Evolutionary conservation across 92 coral and sea anemone genomes (phyloP).

Genomic region (Porites divaricata): DNA sequence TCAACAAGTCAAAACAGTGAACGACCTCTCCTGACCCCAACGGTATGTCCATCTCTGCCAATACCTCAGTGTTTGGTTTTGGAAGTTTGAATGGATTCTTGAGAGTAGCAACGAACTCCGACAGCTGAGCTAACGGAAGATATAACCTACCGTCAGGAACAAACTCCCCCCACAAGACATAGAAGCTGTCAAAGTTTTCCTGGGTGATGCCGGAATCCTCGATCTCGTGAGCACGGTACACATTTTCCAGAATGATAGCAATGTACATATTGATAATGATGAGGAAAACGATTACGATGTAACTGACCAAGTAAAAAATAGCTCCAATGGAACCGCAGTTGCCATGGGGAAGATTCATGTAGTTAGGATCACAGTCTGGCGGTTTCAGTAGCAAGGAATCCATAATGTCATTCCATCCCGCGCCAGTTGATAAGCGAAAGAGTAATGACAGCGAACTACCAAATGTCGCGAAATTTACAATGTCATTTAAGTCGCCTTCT

Average conservation of each 20-base stretch:
- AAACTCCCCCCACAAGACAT: slow-evolving; percentile 82
- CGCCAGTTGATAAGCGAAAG: slow-evolving; percentile 86
- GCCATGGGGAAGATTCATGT: slow-evolving; percentile 71
- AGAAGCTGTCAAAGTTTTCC: slow-evolving; percentile 91
- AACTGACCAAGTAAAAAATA: slow-evolving; percentile 73
- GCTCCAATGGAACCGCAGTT: slow-evolving; percentile 87
- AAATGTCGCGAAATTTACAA: slow-evolving; percentile 90
- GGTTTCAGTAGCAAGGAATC: slow-evolving; percentile 83
- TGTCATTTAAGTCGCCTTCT: slow-evolving; percentile 83
- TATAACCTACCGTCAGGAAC: slow-evolving; percentile 85
- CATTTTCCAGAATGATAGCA: slow-evolving; percentile 95
- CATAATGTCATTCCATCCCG: slow-evolving; percentile 95
- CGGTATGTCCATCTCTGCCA: slow-evolving; percentile 76
- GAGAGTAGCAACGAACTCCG: slow-evolving; percentile 84
- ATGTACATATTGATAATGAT: slow-evolving; percentile 96
- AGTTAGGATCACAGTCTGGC: slow-evolving; percentile 85
- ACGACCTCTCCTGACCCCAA: slow-evolving; percentile 85
- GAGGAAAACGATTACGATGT: slow-evolving; percentile 78
- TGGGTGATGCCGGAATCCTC: slow-evolving; percentile 92
- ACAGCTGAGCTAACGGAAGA: slow-evolving; percentile 74
- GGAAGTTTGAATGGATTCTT: slow-evolving; percentile 85
- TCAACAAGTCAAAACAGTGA: slow-evolving; percentile 93
- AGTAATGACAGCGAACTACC: slow-evolving; percentile 77
- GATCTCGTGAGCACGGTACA: slow-evolving; percentile 84
- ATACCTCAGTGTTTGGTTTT: slow-evolving; percentile 55